phyloP scores from a whole-genome alignment of 2,113 vertebrate species.

The Phalacrocorax pelagicus region DNA sequence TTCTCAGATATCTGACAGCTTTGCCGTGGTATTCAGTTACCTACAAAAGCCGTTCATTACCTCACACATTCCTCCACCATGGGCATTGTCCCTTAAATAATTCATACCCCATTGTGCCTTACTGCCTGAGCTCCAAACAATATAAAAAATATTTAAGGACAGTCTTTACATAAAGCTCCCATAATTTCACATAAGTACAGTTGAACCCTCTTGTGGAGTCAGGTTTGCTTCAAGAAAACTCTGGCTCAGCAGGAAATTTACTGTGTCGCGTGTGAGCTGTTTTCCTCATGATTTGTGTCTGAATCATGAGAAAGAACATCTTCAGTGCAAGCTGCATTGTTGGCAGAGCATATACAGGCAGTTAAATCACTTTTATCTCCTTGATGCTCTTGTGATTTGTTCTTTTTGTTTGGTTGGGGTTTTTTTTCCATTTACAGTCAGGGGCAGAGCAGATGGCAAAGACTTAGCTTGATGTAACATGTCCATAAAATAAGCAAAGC shows the following conservation, averaged over 20 bases:
- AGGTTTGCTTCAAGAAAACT: not conserved
- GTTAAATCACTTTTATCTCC: constrained; percentile 66
- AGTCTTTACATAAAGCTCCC: not conserved
- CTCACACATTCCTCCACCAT: not conserved
- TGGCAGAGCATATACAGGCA: not conserved
- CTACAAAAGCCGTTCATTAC: not conserved
- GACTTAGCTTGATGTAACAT: constrained; percentile 40
- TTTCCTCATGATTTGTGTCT: constrained; percentile 39
- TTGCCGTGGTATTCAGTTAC: not conserved
- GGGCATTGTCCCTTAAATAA: not conserved
- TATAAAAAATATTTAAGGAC: not conserved
- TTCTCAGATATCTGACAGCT: not conserved
- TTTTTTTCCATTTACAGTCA: constrained; percentile 13
- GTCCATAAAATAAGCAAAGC: constrained; percentile 46
- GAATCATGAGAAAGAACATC: constrained; percentile 51
- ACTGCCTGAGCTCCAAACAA: not conserved
- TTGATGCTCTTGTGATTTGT: constrained; percentile 28
- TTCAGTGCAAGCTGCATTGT: constrained; percentile 38
- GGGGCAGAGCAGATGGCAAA: constrained; percentile 62
- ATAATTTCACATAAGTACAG: not conserved
- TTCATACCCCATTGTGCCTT: not conserved
- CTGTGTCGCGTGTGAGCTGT: not conserved
- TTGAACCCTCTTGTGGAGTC: not conserved
- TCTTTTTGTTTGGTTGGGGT: not conserved
- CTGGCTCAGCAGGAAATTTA: constrained; percentile 19